Evolutionary conservation across 2,113 vertebrate genomes (phyloP), one percentile per base, ranked within the genome.

Genomic region (Bambusicola thoracicus): DNA sequence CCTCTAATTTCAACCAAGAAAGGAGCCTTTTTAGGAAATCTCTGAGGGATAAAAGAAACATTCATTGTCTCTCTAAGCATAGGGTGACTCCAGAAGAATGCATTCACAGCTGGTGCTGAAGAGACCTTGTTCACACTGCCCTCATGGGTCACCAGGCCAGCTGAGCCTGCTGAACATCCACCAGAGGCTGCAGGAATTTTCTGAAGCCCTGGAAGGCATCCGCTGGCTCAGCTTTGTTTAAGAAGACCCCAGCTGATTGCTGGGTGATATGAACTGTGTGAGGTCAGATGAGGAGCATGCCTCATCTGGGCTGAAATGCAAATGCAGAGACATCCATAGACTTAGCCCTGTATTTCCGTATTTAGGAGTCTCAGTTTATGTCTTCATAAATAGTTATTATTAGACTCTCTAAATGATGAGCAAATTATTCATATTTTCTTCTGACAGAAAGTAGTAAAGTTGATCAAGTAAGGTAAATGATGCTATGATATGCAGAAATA

Each of bases 151-250:
- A 78, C 7, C 5, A 62, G 46, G 27, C 21, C 27, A 56, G 6
- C 1, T 40, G 32, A 77, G 40, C 5, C 56, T 27, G 20, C 5
- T 20, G 16, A 38, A 34, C 7, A 20, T 11, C 58, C 51, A 46
- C 15, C 8, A 49, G n/a, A 62, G 1, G 5, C 17, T 51, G 29
- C 4, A 40, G 14, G 0, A 1, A 0, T 2, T 38, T 51, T 58
- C 25, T 20, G 22, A 40, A 61, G 4, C 19, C 12, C 24, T 27
- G 13, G 9, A 76, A 79, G 10, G 29, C 11, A 40, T 7, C 17
- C 65, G 16, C 17, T 3, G 6, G 11, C 30, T 75, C 15, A 15
- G 9, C 36, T 73, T 74, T 24, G 2, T n/a, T 34, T 56, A 13
- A 0, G 1, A 68, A 34, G 32, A 69, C n/a, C 8, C 30, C 44